Evolutionary conservation across 2,888 invertebrate genomes (phyloP).

Genomic region (Archaeoteleia sp.): DNA sequence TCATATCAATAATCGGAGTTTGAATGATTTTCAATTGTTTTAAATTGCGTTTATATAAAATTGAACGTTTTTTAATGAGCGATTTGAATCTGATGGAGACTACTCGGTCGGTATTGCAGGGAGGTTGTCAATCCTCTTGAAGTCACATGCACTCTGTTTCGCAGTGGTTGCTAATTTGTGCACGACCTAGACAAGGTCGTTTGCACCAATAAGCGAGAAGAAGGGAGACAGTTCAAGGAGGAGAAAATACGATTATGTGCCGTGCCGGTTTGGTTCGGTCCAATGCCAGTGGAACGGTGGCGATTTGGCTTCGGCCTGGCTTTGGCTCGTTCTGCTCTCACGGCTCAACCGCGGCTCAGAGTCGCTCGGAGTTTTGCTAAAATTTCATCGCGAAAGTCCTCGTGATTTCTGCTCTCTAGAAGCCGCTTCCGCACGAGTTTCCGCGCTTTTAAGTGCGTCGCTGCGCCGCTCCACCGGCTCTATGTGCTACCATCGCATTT

Average conservation of each 20-base stretch:
- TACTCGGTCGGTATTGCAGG: too few species aligned
- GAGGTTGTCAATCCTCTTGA: too few species aligned
- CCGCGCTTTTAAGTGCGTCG: neutral
- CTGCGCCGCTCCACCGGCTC: neutral
- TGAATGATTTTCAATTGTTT: too few species aligned
- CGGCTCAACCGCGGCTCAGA: neutral
- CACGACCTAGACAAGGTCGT: slow-evolving; percentile 47
- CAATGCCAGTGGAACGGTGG: slow-evolving; percentile 27
- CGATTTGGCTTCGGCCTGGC: neutral
- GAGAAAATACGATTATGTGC: slow-evolving; percentile 11
- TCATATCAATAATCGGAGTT: too few species aligned
- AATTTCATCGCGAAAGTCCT: slow-evolving; percentile 3
- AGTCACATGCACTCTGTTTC: too few species aligned
- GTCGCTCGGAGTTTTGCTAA: neutral
- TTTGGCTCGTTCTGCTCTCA: neutral
- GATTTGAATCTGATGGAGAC: too few species aligned
- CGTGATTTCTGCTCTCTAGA: neutral
- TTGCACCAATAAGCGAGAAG: slow-evolving; percentile 40
- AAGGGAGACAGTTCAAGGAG: slow-evolving; percentile 26
- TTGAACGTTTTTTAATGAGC: too few species aligned
- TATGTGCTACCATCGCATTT: neutral
- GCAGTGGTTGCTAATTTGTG: slow-evolving; percentile 6
- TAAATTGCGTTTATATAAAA: too few species aligned
- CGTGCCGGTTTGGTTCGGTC: slow-evolving; percentile 4
- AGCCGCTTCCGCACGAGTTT: neutral